Evolutionary conservation across 2,797 vertebrate species (phyloP).

Genomic region (Cynodonichthys magdalenae): DNA sequence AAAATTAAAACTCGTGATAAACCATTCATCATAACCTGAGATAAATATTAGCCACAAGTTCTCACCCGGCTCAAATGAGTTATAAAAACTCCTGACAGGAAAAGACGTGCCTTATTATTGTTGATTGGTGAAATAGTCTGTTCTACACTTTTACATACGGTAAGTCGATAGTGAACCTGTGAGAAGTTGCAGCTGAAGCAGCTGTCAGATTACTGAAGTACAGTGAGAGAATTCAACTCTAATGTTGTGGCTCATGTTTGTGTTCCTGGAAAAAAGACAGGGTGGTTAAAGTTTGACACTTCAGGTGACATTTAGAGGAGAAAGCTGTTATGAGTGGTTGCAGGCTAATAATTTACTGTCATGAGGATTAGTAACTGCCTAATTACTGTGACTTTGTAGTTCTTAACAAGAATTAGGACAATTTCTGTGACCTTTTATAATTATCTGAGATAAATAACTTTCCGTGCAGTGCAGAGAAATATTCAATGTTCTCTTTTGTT

Average conservation of each 20-base stretch:
- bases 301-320: conserved; percentile 50
- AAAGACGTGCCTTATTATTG: background rate
- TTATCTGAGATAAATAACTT: background rate
- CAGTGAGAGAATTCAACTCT: conserved; percentile 12
- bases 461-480: background rate
- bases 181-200: conserved; percentile 11
- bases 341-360: conserved; percentile 72
- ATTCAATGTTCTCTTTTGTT: background rate
- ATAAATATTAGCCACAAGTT: conserved; percentile 34
- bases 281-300: conserved; percentile 64
- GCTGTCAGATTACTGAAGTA: conserved; percentile 12
- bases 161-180: conserved; percentile 4
- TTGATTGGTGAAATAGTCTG: conserved; percentile 2
- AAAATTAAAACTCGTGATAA: conserved; percentile 9
- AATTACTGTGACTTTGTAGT: conserved; percentile 28
- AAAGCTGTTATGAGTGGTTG: conserved; percentile 49
- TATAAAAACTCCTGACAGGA: conserved; percentile 35
- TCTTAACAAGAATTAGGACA: background rate
- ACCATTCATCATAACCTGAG: conserved; percentile 34
- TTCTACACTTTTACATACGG: background rate
- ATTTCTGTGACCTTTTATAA: conserved; percentile 1
- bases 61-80: conserved; percentile 26
- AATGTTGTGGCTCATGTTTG: conserved; percentile 11
- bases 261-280: background rate
- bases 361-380: conserved; percentile 56